Evolutionary conservation across 1,140 invertebrate genomes (phyloP).

Genomic region (Aphidius gifuensis): DNA sequence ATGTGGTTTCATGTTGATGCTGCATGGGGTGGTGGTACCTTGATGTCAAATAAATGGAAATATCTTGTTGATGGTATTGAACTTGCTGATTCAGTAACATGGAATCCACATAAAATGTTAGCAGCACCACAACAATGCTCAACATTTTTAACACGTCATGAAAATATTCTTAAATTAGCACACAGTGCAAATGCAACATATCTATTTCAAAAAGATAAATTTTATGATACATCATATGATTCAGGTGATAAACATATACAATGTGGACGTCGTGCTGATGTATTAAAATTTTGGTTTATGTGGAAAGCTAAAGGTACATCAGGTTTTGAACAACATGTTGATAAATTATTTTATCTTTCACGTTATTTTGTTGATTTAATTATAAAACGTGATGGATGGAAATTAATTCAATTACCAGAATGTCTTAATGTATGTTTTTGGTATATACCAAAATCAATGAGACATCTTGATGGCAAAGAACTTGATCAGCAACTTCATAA

Average conservation of each 20-base stretch:
- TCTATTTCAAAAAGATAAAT: constrained; percentile 94
- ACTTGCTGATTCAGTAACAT: constrained; percentile 85
- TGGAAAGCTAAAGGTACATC: constrained; percentile 91
- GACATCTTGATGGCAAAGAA: constrained; percentile 61
- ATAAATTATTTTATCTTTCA: constrained; percentile 73
- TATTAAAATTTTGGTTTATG: constrained; percentile 97
- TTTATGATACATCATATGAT: constrained; percentile 88
- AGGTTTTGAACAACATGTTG: constrained; percentile 77
- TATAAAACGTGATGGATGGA: constrained; percentile 67
- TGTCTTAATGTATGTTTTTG: constrained; percentile 95
- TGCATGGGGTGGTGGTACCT: constrained; percentile 88
- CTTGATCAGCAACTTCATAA: constrained; percentile 70
- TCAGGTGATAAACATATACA: constrained; percentile 92
- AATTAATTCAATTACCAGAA: constrained; percentile 77
- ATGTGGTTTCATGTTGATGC: constrained; percentile 96
- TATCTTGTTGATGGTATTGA: constrained; percentile 76
- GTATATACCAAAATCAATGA: constrained; percentile 77
- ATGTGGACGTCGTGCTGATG: constrained; percentile 90
- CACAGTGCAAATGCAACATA: constrained; percentile 79
- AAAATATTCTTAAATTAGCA: constrained; percentile 50
- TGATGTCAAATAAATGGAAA: constrained; percentile 79
- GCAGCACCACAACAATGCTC: constrained; percentile 89
- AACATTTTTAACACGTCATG: constrained; percentile 73
- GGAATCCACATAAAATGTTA: constrained; percentile 91
- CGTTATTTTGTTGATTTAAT: constrained; percentile 69